phyloP scores from a whole-genome alignment of 37 sponge, comb jelly and placozoan genomes.

The Lycopodina hypogea region DNA sequence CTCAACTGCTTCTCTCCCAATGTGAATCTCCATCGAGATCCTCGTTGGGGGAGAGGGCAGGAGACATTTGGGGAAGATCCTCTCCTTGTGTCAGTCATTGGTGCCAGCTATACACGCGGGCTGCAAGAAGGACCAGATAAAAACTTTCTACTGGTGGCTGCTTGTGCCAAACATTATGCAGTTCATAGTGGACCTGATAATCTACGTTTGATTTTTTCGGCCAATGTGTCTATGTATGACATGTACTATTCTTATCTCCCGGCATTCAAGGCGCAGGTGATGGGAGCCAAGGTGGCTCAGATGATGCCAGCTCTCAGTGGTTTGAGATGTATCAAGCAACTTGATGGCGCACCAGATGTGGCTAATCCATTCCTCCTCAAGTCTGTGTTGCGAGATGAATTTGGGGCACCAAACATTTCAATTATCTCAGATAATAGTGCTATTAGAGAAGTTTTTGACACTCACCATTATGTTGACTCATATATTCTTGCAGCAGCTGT shows the following conservation, averaged over 20 bases:
- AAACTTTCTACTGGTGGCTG: constrained; percentile 51
- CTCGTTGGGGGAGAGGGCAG: constrained; percentile 70
- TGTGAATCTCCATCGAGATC: constrained; percentile 72
- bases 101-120: constrained; percentile 56
- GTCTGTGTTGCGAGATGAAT: constrained; percentile 53
- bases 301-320: no score
- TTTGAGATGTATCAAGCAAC: constrained; percentile 15
- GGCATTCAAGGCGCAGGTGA: constrained; percentile 70
- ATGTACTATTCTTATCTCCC: constrained; percentile 66
- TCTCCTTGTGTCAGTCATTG: constrained; percentile 47
- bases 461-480: constrained; percentile 55
- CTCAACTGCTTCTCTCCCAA: constrained; percentile 84
- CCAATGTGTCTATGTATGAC: constrained; percentile 52
- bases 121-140: constrained; percentile 55
- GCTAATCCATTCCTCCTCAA: constrained; percentile 64
- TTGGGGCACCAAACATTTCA: constrained; percentile 63
- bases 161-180: no score
- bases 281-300: no score
- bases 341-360: no score
- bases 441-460: constrained; percentile 20
- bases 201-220: constrained; percentile 29
- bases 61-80: no score
- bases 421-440: constrained; percentile 61
- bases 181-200: constrained; percentile 77
- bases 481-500: constrained; percentile 50